A percentile compares a stretch with the other conserved stretches of the same genome.
phyloP scores from a whole-genome alignment of 2,113 vertebrate species.

The Amphiprion percula region DNA sequence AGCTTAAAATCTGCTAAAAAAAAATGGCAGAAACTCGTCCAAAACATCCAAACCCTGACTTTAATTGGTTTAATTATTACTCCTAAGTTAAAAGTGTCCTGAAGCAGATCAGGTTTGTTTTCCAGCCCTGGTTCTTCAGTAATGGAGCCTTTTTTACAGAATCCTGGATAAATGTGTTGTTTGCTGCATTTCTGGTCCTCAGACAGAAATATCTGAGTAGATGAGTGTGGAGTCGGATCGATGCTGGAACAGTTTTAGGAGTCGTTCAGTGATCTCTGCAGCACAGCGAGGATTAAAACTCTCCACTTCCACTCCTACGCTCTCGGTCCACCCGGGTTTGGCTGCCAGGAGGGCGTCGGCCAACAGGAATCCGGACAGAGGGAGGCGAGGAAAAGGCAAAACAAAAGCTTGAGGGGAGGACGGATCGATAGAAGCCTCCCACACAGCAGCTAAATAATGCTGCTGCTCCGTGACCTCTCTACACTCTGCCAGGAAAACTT shows the following conservation, averaged over 20 bases:
- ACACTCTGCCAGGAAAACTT: conserved; percentile 37
- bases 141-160: too few relatives aligned
- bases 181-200: background rate
- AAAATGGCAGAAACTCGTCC: too few relatives aligned
- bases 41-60: too few relatives aligned
- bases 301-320: conserved; percentile 6
- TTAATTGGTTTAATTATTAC: too few relatives aligned
- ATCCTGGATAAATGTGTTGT: background rate
- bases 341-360: conserved; percentile 58
- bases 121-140: too few relatives aligned
- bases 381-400: conserved; percentile 34
- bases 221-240: conserved; percentile 36
- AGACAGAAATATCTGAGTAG: conserved; percentile 42
- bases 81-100: too few relatives aligned
- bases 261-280: too few relatives aligned
- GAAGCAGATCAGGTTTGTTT: too few relatives aligned
- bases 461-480: conserved; percentile 64
- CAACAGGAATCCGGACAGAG: conserved; percentile 49
- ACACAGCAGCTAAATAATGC: conserved; percentile 67
- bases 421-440: conserved; percentile 76
- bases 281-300: too few relatives aligned
- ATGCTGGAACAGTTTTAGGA: conserved; percentile 54
- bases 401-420: conserved; percentile 54
- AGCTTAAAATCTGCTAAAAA: too few relatives aligned
- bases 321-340: conserved; percentile 14